phyloP scores from a whole-genome alignment of 2,888 invertebrate genomes.

The Biston betularia region DNA sequence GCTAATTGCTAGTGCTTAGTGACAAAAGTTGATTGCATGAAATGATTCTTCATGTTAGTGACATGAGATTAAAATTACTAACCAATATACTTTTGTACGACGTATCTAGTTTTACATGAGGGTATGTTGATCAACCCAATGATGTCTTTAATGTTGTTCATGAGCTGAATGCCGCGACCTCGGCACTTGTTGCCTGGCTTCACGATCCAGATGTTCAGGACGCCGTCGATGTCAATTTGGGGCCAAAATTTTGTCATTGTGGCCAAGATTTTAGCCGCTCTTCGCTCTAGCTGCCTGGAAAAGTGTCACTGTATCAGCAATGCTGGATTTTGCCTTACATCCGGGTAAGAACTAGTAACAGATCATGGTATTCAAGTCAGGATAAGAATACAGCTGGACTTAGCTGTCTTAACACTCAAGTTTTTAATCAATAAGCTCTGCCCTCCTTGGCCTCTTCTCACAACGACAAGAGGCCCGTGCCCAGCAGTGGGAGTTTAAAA shows the following conservation, averaged over 20 bases:
- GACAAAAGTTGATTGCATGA: no score
- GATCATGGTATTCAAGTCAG: no score
- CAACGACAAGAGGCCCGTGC: no score
- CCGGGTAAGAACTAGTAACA: no score
- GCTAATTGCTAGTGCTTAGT: no score
- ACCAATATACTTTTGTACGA: slow-evolving; percentile 98
- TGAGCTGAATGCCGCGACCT: slow-evolving; percentile 95
- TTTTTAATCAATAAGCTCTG: no score
- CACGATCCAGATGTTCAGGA: slow-evolving; percentile 96
- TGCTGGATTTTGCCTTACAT: neutral
- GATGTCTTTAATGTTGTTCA: slow-evolving; percentile 95
- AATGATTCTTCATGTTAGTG: no score
- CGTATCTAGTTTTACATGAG: slow-evolving; percentile 91
- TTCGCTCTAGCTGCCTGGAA: slow-evolving; percentile 79
- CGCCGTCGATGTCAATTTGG: slow-evolving; percentile 94
- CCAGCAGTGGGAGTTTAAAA: no score
- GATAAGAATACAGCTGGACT: no score
- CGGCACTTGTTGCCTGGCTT: slow-evolving; percentile 98
- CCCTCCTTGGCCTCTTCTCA: no score
- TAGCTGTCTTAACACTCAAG: no score
- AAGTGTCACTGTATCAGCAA: neutral
- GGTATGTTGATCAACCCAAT: slow-evolving; percentile 89
- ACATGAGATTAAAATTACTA: slow-evolving; percentile 1
- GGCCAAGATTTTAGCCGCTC: slow-evolving; percentile 87
- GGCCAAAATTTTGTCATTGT: slow-evolving; percentile 91